phyloP scores from a whole-genome alignment of 2,113 vertebrate species.

The Chaenogobius annularis region DNA sequence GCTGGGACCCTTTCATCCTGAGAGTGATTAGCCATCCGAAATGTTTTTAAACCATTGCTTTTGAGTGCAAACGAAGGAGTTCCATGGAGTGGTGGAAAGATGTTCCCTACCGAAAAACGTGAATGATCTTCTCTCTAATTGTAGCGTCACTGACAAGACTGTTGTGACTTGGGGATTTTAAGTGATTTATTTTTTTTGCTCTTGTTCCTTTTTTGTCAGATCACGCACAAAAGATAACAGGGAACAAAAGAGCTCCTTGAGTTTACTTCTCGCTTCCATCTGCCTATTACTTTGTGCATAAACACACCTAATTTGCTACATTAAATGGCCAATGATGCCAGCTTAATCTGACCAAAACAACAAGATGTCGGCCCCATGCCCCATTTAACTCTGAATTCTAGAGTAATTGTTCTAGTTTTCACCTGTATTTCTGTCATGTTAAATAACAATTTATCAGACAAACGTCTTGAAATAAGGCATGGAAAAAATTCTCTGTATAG shows the following conservation, averaged over 20 bases:
- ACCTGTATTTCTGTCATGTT: constrained; percentile 13
- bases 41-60: constrained; percentile 65
- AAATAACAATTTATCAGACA: constrained; percentile 18
- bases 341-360: constrained; percentile 56
- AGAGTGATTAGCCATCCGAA: constrained; percentile 75
- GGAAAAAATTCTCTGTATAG: constrained; percentile 14
- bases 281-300: constrained; percentile 60
- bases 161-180: constrained; percentile 64
- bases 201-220: constrained; percentile 65
- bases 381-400: constrained; percentile 26
- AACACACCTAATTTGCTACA: constrained; percentile 54
- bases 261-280: constrained; percentile 55
- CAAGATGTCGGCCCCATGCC: constrained; percentile 13
- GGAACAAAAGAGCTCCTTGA: constrained; percentile 57
- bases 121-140: constrained; percentile 75
- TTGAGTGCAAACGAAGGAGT: constrained; percentile 70
- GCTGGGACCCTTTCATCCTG: constrained; percentile 71
- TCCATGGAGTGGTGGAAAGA: constrained; percentile 60
- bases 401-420: constrained; percentile 17
- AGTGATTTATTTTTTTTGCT: constrained; percentile 56
- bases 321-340: constrained; percentile 46
- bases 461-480: constrained; percentile 23
- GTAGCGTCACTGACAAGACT: constrained; percentile 67
- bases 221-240: constrained; percentile 62
- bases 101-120: constrained; percentile 64